Percentiles rank a stretch among this genome's conserved stretches.
Evolutionary conservation across 2,113 vertebrate species (phyloP).

Genomic region (Panurus biarmicus): DNA sequence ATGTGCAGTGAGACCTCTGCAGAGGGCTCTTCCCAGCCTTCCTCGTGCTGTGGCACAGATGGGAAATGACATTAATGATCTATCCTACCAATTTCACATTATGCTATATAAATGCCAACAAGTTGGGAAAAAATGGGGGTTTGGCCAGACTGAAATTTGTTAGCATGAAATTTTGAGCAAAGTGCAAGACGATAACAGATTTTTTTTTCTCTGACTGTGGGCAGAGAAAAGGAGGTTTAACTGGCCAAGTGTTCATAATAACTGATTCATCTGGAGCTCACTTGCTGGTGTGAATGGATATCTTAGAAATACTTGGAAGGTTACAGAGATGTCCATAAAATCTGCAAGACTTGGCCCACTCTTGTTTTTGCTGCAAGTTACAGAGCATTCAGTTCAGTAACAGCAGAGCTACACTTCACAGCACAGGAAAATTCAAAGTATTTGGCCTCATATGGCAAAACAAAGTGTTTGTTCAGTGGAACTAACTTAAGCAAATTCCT

Average conservation of each 20-base stretch:
- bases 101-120: neutral
- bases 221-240: neutral
- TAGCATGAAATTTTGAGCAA: neutral
- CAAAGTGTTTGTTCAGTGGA: constrained; percentile 6
- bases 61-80: neutral
- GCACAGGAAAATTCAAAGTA: constrained; percentile 21
- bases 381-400: neutral
- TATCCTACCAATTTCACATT: neutral
- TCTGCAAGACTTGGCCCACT: neutral
- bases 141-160: neutral
- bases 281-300: neutral
- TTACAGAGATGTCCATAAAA: neutral
- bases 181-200: neutral
- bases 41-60: neutral
- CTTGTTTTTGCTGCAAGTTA: neutral
- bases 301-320: neutral
- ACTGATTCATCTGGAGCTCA: neutral
- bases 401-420: neutral
- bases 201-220: neutral
- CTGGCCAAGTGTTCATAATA: neutral
- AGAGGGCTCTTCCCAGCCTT: neutral
- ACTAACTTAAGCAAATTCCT: constrained; percentile 21
- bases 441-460: constrained; percentile 3
- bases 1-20: neutral
- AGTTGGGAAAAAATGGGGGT: neutral